Percentiles rank a stretch among this genome's conserved stretches.
Conservation (phyloP, 2,113 vertebrate species). For the Siphamia tubifer region DNA sequence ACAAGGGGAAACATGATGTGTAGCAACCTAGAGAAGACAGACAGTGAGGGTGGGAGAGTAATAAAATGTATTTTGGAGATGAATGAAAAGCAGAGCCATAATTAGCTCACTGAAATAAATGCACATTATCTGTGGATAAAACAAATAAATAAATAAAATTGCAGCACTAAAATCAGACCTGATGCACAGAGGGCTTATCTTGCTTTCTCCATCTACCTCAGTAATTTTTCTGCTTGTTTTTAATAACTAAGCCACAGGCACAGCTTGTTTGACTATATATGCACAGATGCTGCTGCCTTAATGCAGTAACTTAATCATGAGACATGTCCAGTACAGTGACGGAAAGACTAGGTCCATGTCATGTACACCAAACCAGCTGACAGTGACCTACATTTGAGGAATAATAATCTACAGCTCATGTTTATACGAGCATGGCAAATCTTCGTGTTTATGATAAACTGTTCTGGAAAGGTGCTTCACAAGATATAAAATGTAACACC, state of each 20-base stretch:
- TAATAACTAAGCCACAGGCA: conserved; percentile 72
- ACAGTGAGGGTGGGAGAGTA: conserved; percentile 21
- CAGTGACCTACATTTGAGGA: conserved; percentile 34
- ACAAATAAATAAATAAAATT: too few species aligned
- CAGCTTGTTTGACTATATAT: conserved; percentile 73
- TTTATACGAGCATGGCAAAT: neutral
- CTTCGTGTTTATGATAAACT: neutral
- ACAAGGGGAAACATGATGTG: conserved; percentile 7
- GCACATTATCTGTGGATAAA: conserved; percentile 36
- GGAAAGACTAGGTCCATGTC: conserved; percentile 47
- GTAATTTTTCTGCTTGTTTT: conserved; percentile 50
- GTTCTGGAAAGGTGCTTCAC: neutral
- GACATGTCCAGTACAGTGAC: conserved; percentile 59
- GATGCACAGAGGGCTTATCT: conserved; percentile 53
- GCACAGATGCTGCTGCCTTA: conserved; percentile 51
- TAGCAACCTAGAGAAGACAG: conserved; percentile 16
- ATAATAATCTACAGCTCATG: conserved; percentile 2
- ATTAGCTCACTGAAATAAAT: conserved; percentile 69
- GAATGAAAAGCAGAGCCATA: conserved; percentile 49
- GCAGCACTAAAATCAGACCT: conserved; percentile 59
- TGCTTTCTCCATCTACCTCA: conserved; percentile 20
- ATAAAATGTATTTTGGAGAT: conserved; percentile 56
- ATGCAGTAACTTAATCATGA: conserved; percentile 70
- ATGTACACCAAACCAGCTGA: conserved; percentile 39
- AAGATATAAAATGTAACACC: neutral